Evolutionary conservation across 2,113 vertebrate genomes (phyloP).

Genomic region (Sclerurus mexicanus): DNA sequence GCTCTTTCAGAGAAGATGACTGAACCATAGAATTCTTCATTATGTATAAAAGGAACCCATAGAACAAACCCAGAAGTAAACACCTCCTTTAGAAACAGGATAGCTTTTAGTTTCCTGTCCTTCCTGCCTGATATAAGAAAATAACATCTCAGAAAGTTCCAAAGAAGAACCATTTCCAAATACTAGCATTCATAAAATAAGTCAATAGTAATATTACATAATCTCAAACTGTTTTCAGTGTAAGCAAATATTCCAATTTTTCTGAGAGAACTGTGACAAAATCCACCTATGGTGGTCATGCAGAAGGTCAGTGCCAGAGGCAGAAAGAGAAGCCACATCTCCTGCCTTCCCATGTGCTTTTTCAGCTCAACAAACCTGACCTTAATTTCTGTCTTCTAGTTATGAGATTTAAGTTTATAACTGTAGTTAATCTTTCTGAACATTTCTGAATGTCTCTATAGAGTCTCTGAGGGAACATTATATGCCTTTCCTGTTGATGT

Average conservation of each 20-base stretch:
- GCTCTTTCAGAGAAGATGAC: background rate
- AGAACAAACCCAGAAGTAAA: background rate
- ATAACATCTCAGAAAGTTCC: background rate
- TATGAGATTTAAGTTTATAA: background rate
- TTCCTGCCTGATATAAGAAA: background rate
- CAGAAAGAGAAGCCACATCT: background rate
- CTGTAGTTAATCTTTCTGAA: constrained; percentile 35
- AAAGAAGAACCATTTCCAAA: background rate
- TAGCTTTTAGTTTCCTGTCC: background rate
- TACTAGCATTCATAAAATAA: background rate
- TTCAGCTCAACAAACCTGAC: background rate
- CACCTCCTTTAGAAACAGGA: background rate
- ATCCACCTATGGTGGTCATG: background rate
- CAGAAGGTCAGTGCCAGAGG: background rate
- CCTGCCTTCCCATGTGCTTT: background rate
- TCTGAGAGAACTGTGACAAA: background rate
- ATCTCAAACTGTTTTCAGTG: background rate
- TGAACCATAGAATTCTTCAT: background rate
- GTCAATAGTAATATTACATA: background rate
- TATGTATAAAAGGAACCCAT: background rate
- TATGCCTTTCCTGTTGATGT: background rate
- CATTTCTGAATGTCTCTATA: background rate
- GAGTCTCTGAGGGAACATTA: background rate
- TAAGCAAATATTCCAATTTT: background rate
- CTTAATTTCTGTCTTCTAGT: background rate